These are phyloP conservation scores for Mionectes macconnelli DNA, from an alignment of 2,113 vertebrate genomes.

Conservation along the genomic window DNA sequence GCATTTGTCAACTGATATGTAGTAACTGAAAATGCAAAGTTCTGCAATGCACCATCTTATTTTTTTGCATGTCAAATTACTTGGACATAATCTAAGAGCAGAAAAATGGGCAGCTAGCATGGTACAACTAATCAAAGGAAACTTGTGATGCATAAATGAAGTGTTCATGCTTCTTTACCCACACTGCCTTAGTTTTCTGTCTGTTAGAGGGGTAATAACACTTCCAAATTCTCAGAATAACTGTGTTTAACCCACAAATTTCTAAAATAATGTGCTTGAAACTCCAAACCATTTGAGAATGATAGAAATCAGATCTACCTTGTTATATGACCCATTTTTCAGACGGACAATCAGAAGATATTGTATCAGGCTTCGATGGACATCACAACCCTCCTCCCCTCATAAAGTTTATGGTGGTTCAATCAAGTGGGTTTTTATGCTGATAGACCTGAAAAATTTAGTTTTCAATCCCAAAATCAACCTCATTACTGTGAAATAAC, in stretches of 20 bases:
- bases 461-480: not conserved
- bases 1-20: not conserved
- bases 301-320: not conserved
- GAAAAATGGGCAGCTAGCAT: not conserved
- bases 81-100: not conserved
- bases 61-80: not conserved
- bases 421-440: not conserved
- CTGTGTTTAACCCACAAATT: not conserved
- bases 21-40: not conserved
- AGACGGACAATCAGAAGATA: not conserved
- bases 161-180: not conserved
- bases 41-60: not conserved
- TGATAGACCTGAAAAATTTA: not conserved
- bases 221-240: not conserved
- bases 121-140: not conserved
- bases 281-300: not conserved
- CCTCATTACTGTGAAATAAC: not conserved
- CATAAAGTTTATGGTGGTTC: not conserved
- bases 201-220: not conserved
- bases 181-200: not conserved
- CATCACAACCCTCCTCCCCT: not conserved
- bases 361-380: not conserved
- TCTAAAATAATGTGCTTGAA: not conserved
- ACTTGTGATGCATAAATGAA: not conserved
- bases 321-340: not conserved